Evolutionary conservation across 1,140 invertebrate species (phyloP), one percentile per base, ranked within the genome.

Genomic region (Caerostris extrusa): DNA sequence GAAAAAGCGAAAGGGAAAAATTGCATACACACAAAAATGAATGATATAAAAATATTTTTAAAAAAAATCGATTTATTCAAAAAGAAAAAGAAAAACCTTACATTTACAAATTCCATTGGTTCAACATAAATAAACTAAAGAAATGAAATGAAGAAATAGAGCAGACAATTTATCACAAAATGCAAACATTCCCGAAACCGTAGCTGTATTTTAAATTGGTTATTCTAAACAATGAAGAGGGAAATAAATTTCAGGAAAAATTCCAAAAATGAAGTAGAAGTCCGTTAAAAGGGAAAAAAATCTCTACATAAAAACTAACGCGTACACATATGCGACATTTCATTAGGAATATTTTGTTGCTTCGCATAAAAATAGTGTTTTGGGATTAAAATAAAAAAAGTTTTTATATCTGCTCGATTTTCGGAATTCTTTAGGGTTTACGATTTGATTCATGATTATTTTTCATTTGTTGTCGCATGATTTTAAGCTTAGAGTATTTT

Each of bases 131-230:
- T 77, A 50, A 12, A 77, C 34, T 34, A 58, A 56, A 14, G 3
- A 5, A 85, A 85, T 58, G 57, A 85, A n/a, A 85, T 6, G 19
- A 85, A 57, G 10, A 56, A 19, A 19, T n/a, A 57, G 12, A 7
- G 5, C 17, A 60, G 17, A 17, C 14, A 60, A 85, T 85, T 57
- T 58, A 85, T 57, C n/a, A 85, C 10, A 85, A 85, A 58, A 60
- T 34, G 83, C 19, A 85, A 85, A 56, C 19, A n/a, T 85, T 85
- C 58, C 58, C n/a, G 17, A 58, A 60, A 56, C 19, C 57, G 55
- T 58, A 8, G 83, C 57, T 85, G 56, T 85, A 85, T 85, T 58
- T 85, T 57, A 85, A 85, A 60, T 85, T 85, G 83, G 56, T 85
- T 85, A 58, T 57, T 58, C n/a, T 7, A 12, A 85, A n/a, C 17